These are phyloP conservation scores for Lontra canadensis DNA, from an alignment of 2,113 vertebrate genomes.

Conservation along the genomic window DNA sequence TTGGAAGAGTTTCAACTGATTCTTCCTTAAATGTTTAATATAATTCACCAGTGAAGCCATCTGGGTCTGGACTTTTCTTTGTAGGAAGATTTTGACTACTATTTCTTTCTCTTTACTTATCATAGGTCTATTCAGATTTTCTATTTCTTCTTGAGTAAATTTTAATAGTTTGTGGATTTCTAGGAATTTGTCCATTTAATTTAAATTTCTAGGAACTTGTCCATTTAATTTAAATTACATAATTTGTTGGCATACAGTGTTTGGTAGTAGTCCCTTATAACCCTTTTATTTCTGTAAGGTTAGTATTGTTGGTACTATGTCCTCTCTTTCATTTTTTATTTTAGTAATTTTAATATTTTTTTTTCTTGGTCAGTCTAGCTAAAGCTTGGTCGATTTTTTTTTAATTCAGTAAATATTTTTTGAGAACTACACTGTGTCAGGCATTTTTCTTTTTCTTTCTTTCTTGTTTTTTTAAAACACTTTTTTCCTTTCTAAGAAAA, in stretches of 20 bases:
- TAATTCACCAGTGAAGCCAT: neutral
- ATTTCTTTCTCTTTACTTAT: neutral
- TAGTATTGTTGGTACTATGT: neutral
- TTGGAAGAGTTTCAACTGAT: neutral
- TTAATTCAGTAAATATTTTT: neutral
- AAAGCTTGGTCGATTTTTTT: neutral
- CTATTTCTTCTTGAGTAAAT: neutral
- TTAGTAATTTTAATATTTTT: neutral
- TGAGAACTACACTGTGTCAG: neutral
- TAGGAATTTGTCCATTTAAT: neutral
- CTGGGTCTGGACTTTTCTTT: neutral
- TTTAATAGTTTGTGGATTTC: neutral
- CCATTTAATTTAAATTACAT: neutral
- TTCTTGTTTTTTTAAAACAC: neutral
- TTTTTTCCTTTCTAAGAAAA: neutral
- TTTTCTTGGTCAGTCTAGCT: neutral
- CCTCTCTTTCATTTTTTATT: neutral
- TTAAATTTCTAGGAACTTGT: neutral
- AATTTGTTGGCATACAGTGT: neutral
- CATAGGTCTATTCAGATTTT: neutral
- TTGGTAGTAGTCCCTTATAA: neutral
- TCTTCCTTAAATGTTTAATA: neutral
- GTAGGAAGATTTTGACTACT: neutral
- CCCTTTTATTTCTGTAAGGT: neutral
- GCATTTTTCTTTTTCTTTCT: neutral